phyloP scores from a whole-genome alignment of 2,113 vertebrate species.

The Podarcis muralis region DNA sequence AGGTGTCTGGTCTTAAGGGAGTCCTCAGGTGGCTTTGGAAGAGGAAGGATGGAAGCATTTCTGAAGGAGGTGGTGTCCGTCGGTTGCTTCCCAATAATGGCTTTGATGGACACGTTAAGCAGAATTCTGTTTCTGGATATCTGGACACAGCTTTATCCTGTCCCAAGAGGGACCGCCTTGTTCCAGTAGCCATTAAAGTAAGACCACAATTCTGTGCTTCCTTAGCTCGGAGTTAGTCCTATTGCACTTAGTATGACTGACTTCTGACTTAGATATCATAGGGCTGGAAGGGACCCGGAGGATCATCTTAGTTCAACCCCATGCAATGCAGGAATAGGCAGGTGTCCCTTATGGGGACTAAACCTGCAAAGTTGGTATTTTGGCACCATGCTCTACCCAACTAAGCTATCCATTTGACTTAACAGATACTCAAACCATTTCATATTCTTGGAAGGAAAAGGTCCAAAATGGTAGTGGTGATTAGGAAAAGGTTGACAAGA shows the following conservation, averaged over 20 bases:
- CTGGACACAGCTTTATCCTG: neutral
- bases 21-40: constrained; percentile 61
- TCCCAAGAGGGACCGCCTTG: constrained; percentile 65
- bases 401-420: no score
- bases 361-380: no score
- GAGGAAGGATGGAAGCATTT: constrained; percentile 50
- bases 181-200: constrained; percentile 94
- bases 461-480: no score
- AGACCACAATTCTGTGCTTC: constrained; percentile 42
- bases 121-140: neutral
- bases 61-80: constrained; percentile 40
- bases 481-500: no score
- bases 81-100: constrained; percentile 48
- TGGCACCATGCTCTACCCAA: no score
- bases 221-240: neutral
- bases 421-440: no score
- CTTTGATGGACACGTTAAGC: rapidly evolving
- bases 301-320: no score
- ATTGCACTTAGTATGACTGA: neutral
- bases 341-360: no score
- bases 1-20: constrained; percentile 73
- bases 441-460: no score
- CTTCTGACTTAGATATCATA: no score
- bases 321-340: no score
- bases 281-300: no score